A percentile compares a stretch with the other conserved stretches of the same genome.
These are phyloP conservation scores for Acrossocheilus wenchowensis DNA, from an alignment of 2,797 vertebrate genomes.

Conservation along the genomic window DNA sequence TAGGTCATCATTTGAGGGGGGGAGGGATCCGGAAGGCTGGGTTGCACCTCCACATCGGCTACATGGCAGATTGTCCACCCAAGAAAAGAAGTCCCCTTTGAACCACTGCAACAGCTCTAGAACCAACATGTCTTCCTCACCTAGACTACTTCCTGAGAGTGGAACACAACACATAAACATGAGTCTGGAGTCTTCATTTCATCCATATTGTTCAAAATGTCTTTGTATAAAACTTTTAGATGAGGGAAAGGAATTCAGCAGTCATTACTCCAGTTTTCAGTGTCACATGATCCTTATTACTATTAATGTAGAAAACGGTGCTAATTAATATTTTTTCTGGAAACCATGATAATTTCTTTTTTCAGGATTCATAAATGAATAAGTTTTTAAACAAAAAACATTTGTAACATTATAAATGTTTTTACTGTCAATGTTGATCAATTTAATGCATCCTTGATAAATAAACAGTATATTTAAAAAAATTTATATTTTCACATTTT, in stretches of 20 bases:
- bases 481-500: not conserved
- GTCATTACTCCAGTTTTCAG: not conserved
- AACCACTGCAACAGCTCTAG: constrained; percentile 94
- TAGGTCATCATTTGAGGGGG: constrained; percentile 83
- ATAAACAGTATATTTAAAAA: not conserved
- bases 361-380: too few species aligned
- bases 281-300: too few species aligned
- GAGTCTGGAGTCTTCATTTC: not conserved
- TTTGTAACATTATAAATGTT: too few species aligned
- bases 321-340: too few species aligned
- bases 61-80: constrained; percentile 90
- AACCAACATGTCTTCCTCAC: constrained; percentile 88
- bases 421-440: too few species aligned
- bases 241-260: not conserved
- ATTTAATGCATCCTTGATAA: too few species aligned
- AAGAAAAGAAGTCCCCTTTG: constrained; percentile 92
- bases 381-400: too few species aligned
- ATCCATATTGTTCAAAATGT: not conserved
- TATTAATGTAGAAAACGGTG: too few species aligned
- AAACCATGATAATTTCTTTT: too few species aligned
- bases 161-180: not conserved
- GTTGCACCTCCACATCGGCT: constrained; percentile 85
- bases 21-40: constrained; percentile 71
- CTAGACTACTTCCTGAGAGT: constrained; percentile 80
- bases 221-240: not conserved